Evolutionary conservation across 1,140 invertebrate species (phyloP).

Genomic region (Drosophila subobscura): DNA sequence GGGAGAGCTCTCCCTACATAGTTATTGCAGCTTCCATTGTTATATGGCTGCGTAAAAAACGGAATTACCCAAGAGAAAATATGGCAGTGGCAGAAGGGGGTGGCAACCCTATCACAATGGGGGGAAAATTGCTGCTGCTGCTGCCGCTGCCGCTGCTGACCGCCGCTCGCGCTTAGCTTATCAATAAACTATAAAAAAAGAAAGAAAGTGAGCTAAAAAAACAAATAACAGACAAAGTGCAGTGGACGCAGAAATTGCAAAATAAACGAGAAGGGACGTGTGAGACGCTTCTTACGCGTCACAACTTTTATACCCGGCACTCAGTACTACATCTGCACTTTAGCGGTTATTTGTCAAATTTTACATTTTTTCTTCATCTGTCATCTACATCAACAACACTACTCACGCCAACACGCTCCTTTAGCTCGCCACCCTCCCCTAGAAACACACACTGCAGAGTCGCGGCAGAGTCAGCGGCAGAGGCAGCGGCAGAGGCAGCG

Average conservation of each 20-base stretch:
- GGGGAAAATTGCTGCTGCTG: neutral
- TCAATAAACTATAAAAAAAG: slow-evolving; percentile 78
- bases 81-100: slow-evolving; percentile 48
- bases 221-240: slow-evolving; percentile 70
- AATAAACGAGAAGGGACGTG: too few species aligned
- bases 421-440: too few species aligned
- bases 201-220: slow-evolving; percentile 31
- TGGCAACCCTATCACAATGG: slow-evolving; percentile 51
- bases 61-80: slow-evolving; percentile 50
- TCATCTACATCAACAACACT: too few species aligned
- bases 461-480: too few species aligned
- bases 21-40: slow-evolving; percentile 21
- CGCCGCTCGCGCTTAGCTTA: slow-evolving; percentile 59
- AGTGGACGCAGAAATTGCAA: slow-evolving; percentile 76
- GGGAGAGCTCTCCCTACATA: neutral
- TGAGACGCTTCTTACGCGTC: too few species aligned
- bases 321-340: too few species aligned
- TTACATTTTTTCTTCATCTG: too few species aligned
- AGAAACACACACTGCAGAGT: too few species aligned
- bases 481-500: too few species aligned
- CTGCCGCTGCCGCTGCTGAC: slow-evolving; percentile 11
- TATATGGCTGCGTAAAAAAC: slow-evolving; percentile 59
- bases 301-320: too few species aligned
- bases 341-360: too few species aligned
- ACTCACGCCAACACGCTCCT: too few species aligned